Percentiles rank a stretch among this genome's conserved stretches.
Conservation (phyloP, 1,140 invertebrate genomes). For the Nautilus pompilius region DNA sequence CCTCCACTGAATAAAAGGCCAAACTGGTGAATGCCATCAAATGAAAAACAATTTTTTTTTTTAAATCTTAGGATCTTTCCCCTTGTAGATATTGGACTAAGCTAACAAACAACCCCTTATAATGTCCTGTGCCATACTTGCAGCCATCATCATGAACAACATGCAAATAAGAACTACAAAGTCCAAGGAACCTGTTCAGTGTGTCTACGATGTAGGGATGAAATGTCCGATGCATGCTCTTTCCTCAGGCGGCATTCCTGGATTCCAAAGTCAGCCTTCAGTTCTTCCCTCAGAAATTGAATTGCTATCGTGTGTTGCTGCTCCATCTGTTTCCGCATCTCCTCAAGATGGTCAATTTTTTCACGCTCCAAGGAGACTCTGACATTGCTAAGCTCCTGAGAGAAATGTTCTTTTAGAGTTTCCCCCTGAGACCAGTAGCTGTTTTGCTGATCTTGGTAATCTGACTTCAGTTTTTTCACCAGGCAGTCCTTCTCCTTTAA, state of each 20-base stretch:
- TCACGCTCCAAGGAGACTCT: neutral
- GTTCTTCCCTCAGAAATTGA: slow-evolving; percentile 30
- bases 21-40: no score
- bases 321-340: slow-evolving; percentile 17
- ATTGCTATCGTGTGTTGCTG: slow-evolving; percentile 31
- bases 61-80: no score
- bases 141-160: neutral
- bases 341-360: slow-evolving; percentile 4
- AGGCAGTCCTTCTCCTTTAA: slow-evolving; percentile 27
- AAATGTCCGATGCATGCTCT: slow-evolving; percentile 11
- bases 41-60: no score
- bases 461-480: neutral
- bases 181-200: slow-evolving; percentile 11
- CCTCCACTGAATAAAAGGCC: no score
- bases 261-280: slow-evolving; percentile 19
- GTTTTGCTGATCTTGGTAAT: no score
- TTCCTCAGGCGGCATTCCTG: slow-evolving; percentile 8
- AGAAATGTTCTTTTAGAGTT: no score
- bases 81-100: no score
- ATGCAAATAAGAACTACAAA: neutral
- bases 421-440: no score
- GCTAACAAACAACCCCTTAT: no score
- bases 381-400: neutral
- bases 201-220: slow-evolving; percentile 9
- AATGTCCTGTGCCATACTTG: no score